Evolutionary conservation across 2,888 invertebrate species (phyloP).

Genomic region (Xylocampa areola): DNA sequence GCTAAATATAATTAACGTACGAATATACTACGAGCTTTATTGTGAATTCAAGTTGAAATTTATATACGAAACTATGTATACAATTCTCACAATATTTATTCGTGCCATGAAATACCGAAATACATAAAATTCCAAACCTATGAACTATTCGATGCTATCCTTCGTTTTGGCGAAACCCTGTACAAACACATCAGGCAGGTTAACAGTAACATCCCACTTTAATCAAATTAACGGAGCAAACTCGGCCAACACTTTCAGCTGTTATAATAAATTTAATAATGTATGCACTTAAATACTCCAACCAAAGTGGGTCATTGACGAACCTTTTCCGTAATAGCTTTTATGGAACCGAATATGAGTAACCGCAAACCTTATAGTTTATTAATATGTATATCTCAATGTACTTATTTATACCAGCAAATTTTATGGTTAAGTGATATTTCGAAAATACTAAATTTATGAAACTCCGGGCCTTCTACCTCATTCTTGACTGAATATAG

Average conservation of each 20-base stretch:
- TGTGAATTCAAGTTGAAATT: not conserved
- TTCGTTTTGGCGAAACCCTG: constrained; percentile 24
- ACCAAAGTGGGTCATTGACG: constrained; percentile 50
- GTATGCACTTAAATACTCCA: constrained; percentile 44
- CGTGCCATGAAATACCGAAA: not conserved
- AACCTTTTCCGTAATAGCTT: constrained; percentile 30
- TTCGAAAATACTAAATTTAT: no score
- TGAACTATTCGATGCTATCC: constrained; percentile 4
- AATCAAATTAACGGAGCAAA: constrained; percentile 58
- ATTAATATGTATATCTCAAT: not conserved
- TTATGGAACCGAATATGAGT: constrained; percentile 12
- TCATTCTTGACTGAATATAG: no score
- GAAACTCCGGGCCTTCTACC: no score
- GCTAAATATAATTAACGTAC: not conserved
- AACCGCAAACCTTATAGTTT: constrained; percentile 15
- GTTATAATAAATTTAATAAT: constrained; percentile 58
- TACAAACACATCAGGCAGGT: constrained; percentile 44
- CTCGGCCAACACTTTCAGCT: constrained; percentile 50
- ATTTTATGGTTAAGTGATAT: no score
- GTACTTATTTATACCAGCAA: no score
- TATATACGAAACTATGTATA: not conserved
- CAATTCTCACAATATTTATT: not conserved
- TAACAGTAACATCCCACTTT: constrained; percentile 49
- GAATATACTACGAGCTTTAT: not conserved
- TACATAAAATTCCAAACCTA: constrained; percentile 27